A percentile compares a stretch with the other conserved stretches of the same genome.
These are phyloP conservation scores for Mylabris phalerata DNA, from an alignment of 1,140 invertebrate genomes.

Conservation along the genomic window DNA sequence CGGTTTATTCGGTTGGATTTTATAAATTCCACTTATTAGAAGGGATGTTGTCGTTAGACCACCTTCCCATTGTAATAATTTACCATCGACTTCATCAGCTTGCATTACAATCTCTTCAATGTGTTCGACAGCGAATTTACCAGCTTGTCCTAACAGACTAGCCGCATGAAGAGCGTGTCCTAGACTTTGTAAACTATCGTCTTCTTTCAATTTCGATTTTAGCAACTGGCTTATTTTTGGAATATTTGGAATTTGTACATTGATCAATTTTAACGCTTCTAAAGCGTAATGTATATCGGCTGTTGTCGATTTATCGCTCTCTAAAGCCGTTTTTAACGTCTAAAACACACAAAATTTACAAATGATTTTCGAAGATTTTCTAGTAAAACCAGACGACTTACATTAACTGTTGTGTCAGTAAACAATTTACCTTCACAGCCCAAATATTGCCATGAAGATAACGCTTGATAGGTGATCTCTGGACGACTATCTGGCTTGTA, in stretches of 20 bases:
- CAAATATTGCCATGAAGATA: conserved; percentile 27
- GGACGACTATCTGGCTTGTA: conserved; percentile 24
- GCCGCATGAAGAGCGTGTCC: conserved; percentile 81
- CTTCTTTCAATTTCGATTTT: conserved; percentile 35
- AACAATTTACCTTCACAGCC: conserved; percentile 33
- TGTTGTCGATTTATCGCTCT: conserved; percentile 28
- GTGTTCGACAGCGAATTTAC: conserved; percentile 68
- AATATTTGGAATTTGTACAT: conserved; percentile 23
- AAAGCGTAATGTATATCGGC: conserved; percentile 34
- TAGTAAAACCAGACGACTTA: conserved; percentile 20
- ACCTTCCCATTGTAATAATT: conserved; percentile 87
- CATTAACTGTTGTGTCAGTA: conserved; percentile 29
- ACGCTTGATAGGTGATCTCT: conserved; percentile 29
- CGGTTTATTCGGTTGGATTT: conserved; percentile 67
- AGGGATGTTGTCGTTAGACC: conserved; percentile 58
- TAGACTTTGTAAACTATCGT: conserved; percentile 52
- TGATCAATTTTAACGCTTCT: conserved; percentile 27
- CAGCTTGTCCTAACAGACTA: conserved; percentile 54
- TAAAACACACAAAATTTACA: conserved; percentile 17
- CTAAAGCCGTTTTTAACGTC: conserved; percentile 28
- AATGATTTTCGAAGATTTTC: conserved; percentile 3
- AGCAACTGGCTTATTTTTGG: conserved; percentile 14
- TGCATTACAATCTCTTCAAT: conserved; percentile 89
- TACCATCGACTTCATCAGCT: conserved; percentile 90
- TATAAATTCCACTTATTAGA: conserved; percentile 66